These are phyloP conservation scores for Isoperla grammatica DNA, from an alignment of 2,888 invertebrate species.

Conservation along the genomic window DNA sequence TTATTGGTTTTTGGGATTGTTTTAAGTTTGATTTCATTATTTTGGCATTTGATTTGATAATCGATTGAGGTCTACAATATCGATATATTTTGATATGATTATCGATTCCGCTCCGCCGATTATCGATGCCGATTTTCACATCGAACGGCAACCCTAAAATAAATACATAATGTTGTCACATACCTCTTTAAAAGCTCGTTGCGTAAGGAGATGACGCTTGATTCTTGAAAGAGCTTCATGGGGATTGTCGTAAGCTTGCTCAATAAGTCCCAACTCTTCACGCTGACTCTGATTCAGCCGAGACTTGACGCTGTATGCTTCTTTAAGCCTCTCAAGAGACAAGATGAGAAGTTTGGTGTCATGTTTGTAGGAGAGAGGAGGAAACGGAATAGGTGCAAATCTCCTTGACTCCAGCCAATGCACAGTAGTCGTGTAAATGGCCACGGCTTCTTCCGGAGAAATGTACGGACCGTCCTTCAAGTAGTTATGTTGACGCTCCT, in stretches of 20 bases:
- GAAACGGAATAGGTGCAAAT: constrained; percentile 99
- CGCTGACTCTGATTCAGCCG: constrained; percentile 97
- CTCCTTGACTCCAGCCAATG: constrained; percentile 98
- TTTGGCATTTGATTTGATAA: no score
- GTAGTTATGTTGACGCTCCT: constrained; percentile 98
- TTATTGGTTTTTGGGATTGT: no score
- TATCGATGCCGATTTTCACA: no score
- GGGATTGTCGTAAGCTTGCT: constrained; percentile 99
- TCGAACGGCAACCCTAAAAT: no score
- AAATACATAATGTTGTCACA: no score
- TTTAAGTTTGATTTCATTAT: no score
- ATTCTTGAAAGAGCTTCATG: constrained; percentile 98
- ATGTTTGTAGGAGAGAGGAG: constrained; percentile 98
- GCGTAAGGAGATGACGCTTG: constrained; percentile 97
- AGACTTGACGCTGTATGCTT: constrained; percentile 96
- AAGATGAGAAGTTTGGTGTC: constrained; percentile 97
- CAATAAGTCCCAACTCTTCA: constrained; percentile 96
- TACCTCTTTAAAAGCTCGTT: constrained; percentile 96
- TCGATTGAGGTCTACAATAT: no score
- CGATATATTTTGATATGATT: no score
- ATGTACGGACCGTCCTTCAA: constrained; percentile 99
- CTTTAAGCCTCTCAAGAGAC: constrained; percentile 92
- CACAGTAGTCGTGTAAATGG: constrained; percentile 98
- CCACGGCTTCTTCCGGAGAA: constrained; percentile 98
- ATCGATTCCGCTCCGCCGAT: no score